A percentile compares a stretch with the other conserved stretches of the same genome.
These are phyloP conservation scores for Crambe crambe DNA, from an alignment of 37 sponge, comb jelly and placozoan species.

Conservation along the genomic window DNA sequence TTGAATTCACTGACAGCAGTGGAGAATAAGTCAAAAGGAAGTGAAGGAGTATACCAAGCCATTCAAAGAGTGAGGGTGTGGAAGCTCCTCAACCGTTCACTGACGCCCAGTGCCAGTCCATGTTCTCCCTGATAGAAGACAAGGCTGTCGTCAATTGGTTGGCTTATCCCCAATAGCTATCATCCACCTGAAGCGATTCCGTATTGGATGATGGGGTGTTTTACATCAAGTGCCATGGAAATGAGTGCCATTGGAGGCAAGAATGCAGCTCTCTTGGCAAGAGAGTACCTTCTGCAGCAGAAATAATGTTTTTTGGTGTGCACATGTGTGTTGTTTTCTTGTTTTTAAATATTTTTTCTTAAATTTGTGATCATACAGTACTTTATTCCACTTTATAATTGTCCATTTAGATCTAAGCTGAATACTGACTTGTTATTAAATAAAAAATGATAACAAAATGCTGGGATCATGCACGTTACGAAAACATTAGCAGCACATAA, in stretches of 20 bases:
- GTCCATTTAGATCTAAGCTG: no score
- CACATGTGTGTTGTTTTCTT: no score
- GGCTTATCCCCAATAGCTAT: constrained; percentile 92
- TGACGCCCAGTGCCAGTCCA: constrained; percentile 35
- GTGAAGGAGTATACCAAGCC: constrained; percentile 40
- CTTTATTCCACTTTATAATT: no score
- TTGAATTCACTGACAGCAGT: no score
- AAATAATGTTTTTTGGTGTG: no score
- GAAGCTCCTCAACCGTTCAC: constrained; percentile 69
- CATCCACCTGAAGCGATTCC: constrained; percentile 66
- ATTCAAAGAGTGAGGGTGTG: constrained; percentile 43
- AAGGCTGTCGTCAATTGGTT: constrained; percentile 57
- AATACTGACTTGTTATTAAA: no score
- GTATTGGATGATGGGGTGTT: constrained; percentile 78
- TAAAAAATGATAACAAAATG: no score
- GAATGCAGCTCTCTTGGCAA: constrained; percentile 45
- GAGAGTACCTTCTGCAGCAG: background rate
- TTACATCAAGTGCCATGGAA: constrained; percentile 94
- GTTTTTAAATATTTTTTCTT: no score
- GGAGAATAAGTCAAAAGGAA: no score
- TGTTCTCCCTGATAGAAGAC: constrained; percentile 34
- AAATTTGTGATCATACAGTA: no score
- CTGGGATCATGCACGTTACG: no score
- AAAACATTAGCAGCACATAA: no score
- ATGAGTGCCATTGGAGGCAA: constrained; percentile 88